phyloP scores from a whole-genome alignment of 1,140 invertebrate genomes.

The Tetragnatha versicolor region DNA sequence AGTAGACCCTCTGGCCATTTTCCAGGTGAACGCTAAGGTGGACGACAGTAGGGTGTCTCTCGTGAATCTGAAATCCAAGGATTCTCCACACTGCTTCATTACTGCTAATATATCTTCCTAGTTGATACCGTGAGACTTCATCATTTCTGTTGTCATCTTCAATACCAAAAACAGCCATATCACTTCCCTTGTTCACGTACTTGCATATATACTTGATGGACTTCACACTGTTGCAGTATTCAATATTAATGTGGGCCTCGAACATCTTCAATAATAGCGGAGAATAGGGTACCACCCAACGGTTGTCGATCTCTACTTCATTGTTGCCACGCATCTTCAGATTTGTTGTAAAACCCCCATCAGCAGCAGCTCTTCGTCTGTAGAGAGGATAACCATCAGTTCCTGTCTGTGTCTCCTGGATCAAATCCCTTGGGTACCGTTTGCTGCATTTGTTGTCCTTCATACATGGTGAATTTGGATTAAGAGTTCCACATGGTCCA shows the following conservation, averaged over 20 bases:
- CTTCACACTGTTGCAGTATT: conserved; percentile 59
- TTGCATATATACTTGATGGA: conserved; percentile 59
- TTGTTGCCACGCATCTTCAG: too few species aligned
- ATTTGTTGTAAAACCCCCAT: too few species aligned
- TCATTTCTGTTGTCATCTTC: conserved; percentile 62
- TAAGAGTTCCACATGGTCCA: conserved; percentile 57
- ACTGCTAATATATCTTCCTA: conserved; percentile 54
- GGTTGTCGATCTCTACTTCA: conserved; percentile 58
- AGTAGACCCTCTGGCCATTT: neutral
- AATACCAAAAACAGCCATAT: conserved; percentile 57
- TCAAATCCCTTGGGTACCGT: conserved; percentile 33
- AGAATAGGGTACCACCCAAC: conserved; percentile 59
- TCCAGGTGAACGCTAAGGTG: too few species aligned
- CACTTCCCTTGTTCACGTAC: conserved; percentile 59
- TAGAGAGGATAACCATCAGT: conserved; percentile 59
- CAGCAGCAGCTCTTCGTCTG: conserved; percentile 57
- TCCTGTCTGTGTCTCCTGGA: conserved; percentile 5
- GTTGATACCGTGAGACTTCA: conserved; percentile 56
- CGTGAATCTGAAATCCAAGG: too few species aligned
- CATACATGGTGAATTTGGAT: conserved; percentile 57
- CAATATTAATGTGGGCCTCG: conserved; percentile 62
- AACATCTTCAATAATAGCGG: conserved; percentile 57
- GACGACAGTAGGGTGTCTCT: too few species aligned
- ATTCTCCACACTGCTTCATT: conserved; percentile 58
- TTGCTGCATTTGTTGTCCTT: conserved; percentile 56